Percentiles rank a stretch among this genome's conserved stretches.
Conservation (phyloP, 2,797 vertebrate genomes). For the Trachops cirrhosus region DNA sequence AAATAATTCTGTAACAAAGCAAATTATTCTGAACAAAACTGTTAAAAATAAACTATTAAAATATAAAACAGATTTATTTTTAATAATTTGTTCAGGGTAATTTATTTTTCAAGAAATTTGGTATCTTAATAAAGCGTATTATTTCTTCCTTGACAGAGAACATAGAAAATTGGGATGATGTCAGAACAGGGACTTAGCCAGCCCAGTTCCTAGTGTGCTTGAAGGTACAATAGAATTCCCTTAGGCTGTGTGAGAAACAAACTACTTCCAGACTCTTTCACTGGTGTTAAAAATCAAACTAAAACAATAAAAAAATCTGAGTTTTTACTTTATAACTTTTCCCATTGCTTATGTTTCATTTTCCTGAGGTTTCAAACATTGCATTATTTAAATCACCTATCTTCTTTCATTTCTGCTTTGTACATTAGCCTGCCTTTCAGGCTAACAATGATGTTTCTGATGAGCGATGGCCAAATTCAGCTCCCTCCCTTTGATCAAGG, state of each 20-base stretch:
- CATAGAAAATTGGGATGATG: background rate
- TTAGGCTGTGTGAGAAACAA: background rate
- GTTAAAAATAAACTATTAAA: background rate
- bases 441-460: background rate
- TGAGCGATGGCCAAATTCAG: background rate
- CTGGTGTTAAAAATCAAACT: conserved; percentile 8
- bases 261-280: background rate
- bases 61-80: background rate
- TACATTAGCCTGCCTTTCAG: background rate
- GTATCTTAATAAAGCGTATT: conserved; percentile 21
- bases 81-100: background rate
- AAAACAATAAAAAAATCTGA: background rate
- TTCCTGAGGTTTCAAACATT: background rate
- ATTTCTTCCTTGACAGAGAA: conserved; percentile 13
- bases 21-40: background rate
- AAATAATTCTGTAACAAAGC: conserved; percentile 19
- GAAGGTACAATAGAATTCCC: background rate
- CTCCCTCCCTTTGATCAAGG: background rate
- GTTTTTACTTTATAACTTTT: background rate
- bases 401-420: background rate
- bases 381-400: background rate
- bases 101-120: conserved; percentile 15
- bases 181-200: background rate
- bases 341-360: background rate
- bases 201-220: background rate